Percentiles rank a stretch among this genome's conserved stretches.
phyloP scores from a whole-genome alignment of 2,113 vertebrate species.

The rabbit (Oryctolagus cuniculus) region DNA sequence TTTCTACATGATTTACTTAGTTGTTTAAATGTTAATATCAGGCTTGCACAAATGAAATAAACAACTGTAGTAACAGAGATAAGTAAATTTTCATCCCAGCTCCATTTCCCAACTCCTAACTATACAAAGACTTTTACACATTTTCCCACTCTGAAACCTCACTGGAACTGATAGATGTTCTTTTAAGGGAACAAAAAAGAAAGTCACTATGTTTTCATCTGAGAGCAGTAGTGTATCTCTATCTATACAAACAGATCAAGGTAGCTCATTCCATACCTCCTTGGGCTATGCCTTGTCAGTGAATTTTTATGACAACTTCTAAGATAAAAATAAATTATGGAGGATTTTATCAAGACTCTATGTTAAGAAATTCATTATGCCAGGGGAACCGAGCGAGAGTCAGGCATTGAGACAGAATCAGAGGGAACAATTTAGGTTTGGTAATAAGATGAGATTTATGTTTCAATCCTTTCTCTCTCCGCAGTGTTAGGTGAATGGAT shows the following conservation, averaged over 20 bases:
- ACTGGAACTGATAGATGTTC: conserved; percentile 62
- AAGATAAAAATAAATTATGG: conserved; percentile 77
- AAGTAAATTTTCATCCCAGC: conserved; percentile 61
- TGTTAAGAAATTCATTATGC: conserved; percentile 81
- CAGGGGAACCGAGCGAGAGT: conserved; percentile 66
- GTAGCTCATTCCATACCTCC: conserved; percentile 60
- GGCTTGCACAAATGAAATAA: conserved; percentile 77
- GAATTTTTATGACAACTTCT: conserved; percentile 74
- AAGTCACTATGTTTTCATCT: conserved; percentile 54
- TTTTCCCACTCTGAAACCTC: conserved; percentile 59
- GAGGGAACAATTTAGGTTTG: conserved; percentile 76
- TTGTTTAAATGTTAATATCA: conserved; percentile 77
- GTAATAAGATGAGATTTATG: conserved; percentile 84
- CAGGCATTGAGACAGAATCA: conserved; percentile 74
- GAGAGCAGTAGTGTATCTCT: conserved; percentile 74
- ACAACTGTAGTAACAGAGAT: conserved; percentile 64
- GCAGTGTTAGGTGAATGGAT: conserved; percentile 66
- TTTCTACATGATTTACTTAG: conserved; percentile 76
- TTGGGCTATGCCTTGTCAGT: conserved; percentile 69
- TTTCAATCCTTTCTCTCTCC: conserved; percentile 70
- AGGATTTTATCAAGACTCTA: conserved; percentile 71
- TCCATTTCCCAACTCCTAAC: conserved; percentile 60
- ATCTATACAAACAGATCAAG: conserved; percentile 72
- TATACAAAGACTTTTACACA: conserved; percentile 73
- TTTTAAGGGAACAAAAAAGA: conserved; percentile 73